A percentile compares a stretch with the other conserved stretches of the same genome.
Evolutionary conservation across 2,113 vertebrate genomes (phyloP).

Genomic region (Prochilodus magdalenae): DNA sequence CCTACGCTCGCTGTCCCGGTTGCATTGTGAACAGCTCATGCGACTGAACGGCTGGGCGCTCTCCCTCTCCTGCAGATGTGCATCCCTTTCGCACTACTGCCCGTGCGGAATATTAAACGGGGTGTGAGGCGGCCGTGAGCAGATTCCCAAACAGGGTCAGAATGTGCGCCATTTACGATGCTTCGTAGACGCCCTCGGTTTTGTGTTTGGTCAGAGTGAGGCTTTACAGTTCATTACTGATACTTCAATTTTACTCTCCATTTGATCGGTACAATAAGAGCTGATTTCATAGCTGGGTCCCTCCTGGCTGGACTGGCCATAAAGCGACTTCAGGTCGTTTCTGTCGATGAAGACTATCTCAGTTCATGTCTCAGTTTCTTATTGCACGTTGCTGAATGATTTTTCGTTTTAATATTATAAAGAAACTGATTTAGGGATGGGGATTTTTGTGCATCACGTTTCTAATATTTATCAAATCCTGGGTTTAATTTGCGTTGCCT

Average conservation of each 20-base stretch:
- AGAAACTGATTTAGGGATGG: not conserved
- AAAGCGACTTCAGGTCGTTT: not conserved
- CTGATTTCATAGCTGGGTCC: slow-evolving; percentile 13
- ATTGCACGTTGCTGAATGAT: not conserved
- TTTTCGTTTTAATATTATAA: slow-evolving; percentile 9
- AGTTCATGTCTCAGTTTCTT: not conserved
- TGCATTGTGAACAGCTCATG: slow-evolving; percentile 7
- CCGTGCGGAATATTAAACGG: slow-evolving; percentile 41
- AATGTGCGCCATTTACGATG: slow-evolving; percentile 22
- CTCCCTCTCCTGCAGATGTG: slow-evolving; percentile 27
- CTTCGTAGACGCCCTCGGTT: slow-evolving; percentile 13
- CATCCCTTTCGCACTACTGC: slow-evolving; percentile 27
- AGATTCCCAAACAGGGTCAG: slow-evolving; percentile 39
- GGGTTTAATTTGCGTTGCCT: not conserved
- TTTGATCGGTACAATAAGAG: slow-evolving; percentile 37
- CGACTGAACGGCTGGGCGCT: slow-evolving; percentile 1
- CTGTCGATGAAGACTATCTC: slow-evolving; percentile 20
- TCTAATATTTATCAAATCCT: slow-evolving; percentile 26
- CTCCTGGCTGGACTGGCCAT: not conserved
- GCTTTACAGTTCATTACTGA: slow-evolving; percentile 32
- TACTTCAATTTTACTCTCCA: slow-evolving; percentile 37
- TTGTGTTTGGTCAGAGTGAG: slow-evolving; percentile 19
- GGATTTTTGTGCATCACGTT: not conserved
- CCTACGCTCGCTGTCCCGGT: not conserved
- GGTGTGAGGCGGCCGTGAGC: slow-evolving; percentile 31